Evolutionary conservation across 2,797 vertebrate genomes (phyloP), one percentile per base, ranked within the genome.

Genomic region (Gallirallus australis): DNA sequence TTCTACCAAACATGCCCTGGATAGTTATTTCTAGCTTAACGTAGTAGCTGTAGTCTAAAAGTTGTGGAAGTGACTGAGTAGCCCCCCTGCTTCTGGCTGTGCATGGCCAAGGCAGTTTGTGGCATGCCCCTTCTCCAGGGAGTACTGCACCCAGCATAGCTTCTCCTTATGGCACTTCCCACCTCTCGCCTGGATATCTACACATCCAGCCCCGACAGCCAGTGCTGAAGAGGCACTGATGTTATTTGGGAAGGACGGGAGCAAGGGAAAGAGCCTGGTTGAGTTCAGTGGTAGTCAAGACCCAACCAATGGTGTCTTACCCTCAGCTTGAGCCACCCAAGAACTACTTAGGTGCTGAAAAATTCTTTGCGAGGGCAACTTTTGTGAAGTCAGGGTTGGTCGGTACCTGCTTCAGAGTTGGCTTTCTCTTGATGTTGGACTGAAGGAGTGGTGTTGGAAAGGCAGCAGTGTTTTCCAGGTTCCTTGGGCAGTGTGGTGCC

Each of bases 101-200:
- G 16, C 0, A 0, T 42, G 35, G 17, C 42, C 42, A n/a, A 28
- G 40, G 37, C 37, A 3, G 7, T 24, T 30, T 40, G 12, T 18
- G 53, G 39, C 28, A 6, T 31, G 16, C 30, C 9, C 27, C 12
- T 79, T 82, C 45, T 45, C 18, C 23, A 11, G 16, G 56, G 28
- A 30, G 6, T 6, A 21, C 25, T 0, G 5, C 12, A 24, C 12
- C 17, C 18, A 21, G 31, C 1, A 5, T 0, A 0, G 31, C 8
- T 7, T 20, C 15, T 84, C 30, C 42, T 54, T 14, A 4, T 0
- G 3, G 18, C 57, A 16, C 17, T 15, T 66, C 7, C 35, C 3
- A 0, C 37, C 42, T 12, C 20, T 56, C 2, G 0, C 50, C 37
- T 69, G 56, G 48, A 28, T 87, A 77, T 57, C 52, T 3, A 0